Evolutionary conservation across 2,113 vertebrate species (phyloP), one percentile per base, ranked within the genome.

Genomic region (Atlantisia rogersi): DNA sequence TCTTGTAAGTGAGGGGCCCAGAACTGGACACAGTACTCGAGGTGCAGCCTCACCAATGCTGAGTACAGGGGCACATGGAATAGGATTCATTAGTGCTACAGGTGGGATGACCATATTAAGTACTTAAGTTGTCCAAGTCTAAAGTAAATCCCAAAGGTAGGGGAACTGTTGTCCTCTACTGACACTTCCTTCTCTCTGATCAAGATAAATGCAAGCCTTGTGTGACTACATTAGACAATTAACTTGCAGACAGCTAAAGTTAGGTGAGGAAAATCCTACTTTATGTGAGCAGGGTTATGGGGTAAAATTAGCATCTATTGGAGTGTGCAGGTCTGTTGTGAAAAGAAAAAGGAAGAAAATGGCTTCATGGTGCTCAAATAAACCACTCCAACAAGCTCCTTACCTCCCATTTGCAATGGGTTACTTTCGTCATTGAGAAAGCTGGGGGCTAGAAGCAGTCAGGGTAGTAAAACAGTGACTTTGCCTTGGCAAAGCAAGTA

Each of bases 361-460:
- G 3, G 1, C 55, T 74, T 93, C 9, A 35, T 12, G 20, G n/a
- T 53, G 4, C 13, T 83, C 24, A 29, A 50, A 86, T 62, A 50
- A 31, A 9, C 0, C 11, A 18, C 21, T 65, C 25, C 2, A 44
- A 70, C 59, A 32, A 7, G 0, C 14, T 31, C 10, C 3, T 82
- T 63, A 50, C 22, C 6, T 83, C 37, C 12, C 6, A 28, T 83
- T 94, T 90, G 24, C 59, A 88, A 12, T 6, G 9, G n/a, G 67
- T 62, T 73, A 14, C 15, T 48, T 40, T 5, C 9, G 13, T 82
- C 18, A 6, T 53, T 82, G 29, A 24, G 79, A 69, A 68, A 71
- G 26, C 10, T 65, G 12, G 6, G 15, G 15, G 42, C 44, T 63
- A 67, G 40, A 86, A 62, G 44, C 16, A 88, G 44, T 25, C 70